Percentiles rank a stretch among this genome's conserved stretches.
Conservation (phyloP, 2,888 invertebrate species). For the Pandemis corylana region DNA sequence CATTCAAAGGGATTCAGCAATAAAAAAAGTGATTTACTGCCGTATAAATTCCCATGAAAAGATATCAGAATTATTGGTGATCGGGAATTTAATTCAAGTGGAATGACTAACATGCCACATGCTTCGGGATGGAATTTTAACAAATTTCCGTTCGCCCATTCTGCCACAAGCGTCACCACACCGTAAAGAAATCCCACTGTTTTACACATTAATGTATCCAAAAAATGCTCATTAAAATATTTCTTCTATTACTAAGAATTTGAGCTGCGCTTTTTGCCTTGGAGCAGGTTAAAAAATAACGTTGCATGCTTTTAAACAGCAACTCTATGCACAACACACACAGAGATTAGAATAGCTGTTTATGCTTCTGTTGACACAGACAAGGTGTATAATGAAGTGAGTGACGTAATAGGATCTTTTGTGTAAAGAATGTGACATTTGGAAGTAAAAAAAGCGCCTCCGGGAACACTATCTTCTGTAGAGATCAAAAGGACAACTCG, state of each 20-base stretch:
- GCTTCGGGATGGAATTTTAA: slow-evolving; percentile 66
- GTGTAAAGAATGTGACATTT: slow-evolving; percentile 61
- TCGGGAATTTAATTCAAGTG: slow-evolving; percentile 14
- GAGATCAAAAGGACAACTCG: slow-evolving; percentile 62
- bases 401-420: slow-evolving; percentile 50
- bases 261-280: slow-evolving; percentile 62
- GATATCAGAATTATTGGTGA: background rate
- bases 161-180: slow-evolving; percentile 44
- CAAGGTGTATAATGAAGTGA: slow-evolving; percentile 44
- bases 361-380: slow-evolving; percentile 42
- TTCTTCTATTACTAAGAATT: slow-evolving; percentile 73
- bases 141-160: slow-evolving; percentile 67
- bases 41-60: background rate
- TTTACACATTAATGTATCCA: slow-evolving; percentile 67
- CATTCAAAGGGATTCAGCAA: background rate
- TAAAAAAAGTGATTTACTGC: background rate
- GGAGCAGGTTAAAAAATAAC: slow-evolving; percentile 56
- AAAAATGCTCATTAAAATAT: slow-evolving; percentile 80
- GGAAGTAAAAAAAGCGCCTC: slow-evolving; percentile 56
- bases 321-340: background rate
- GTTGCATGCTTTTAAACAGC: background rate
- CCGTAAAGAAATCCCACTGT: slow-evolving; percentile 59
- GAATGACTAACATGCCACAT: slow-evolving; percentile 38
- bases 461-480: slow-evolving; percentile 58
- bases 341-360: background rate